These are phyloP conservation scores for Mesocentrotus franciscanus DNA, from an alignment of 53 echinoderm and acorn worm species.

Conservation along the genomic window DNA sequence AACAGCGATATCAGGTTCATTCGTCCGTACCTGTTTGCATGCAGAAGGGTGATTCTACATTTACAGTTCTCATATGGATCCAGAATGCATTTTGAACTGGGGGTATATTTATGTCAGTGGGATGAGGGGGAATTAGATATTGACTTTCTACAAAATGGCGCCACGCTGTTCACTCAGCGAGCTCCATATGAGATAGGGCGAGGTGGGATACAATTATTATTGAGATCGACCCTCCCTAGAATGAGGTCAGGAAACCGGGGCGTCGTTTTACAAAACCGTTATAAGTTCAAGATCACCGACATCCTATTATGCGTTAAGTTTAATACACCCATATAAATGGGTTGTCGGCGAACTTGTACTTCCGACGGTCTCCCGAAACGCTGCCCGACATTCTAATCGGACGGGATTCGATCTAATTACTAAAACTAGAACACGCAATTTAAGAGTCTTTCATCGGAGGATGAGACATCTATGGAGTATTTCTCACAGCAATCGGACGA, in stretches of 20 bases:
- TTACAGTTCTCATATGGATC: too few species aligned
- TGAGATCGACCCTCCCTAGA: not conserved
- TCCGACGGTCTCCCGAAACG: too few species aligned
- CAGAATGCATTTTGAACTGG: too few species aligned
- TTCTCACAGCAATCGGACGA: conserved; percentile 20
- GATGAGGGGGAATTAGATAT: not conserved
- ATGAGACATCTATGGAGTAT: not conserved
- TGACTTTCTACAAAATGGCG: not conserved
- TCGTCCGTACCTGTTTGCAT: too few species aligned
- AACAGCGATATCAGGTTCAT: too few species aligned
- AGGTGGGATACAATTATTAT: not conserved
- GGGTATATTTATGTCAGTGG: too few species aligned
- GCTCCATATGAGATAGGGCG: not conserved
- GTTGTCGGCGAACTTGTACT: too few species aligned
- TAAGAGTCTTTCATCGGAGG: not conserved
- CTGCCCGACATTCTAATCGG: not conserved
- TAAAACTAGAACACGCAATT: conserved; percentile 45
- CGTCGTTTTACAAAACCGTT: too few species aligned
- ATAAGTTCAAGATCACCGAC: too few species aligned
- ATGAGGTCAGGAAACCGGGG: not conserved
- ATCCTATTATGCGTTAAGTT: too few species aligned
- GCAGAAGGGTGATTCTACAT: too few species aligned
- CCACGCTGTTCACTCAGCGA: not conserved
- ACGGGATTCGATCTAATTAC: conserved; percentile 11
- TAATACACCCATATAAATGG: too few species aligned